phyloP scores from a whole-genome alignment of 2,888 invertebrate genomes.

The Periphyllus acericola region DNA sequence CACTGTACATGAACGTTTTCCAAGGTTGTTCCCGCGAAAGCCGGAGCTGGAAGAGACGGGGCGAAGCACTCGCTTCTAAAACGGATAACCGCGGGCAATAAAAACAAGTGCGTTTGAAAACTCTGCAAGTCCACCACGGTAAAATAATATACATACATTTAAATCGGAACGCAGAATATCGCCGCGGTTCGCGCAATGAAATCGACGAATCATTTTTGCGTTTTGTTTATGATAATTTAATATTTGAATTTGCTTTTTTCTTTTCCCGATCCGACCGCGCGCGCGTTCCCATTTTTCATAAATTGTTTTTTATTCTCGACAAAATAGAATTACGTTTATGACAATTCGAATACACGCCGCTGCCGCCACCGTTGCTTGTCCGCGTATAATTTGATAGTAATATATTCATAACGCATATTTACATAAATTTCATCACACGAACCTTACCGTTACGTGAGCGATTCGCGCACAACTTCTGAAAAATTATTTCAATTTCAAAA shows the following conservation, averaged over 20 bases:
- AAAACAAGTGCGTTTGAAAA: not conserved
- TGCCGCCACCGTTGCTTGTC: not conserved
- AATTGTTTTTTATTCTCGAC: not conserved
- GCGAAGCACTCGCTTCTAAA: not conserved
- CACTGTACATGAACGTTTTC: too few relatives aligned
- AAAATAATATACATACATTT: not conserved
- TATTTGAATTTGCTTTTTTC: not conserved
- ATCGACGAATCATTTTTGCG: not conserved
- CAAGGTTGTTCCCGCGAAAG: not conserved
- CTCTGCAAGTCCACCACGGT: not conserved
- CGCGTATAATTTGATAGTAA: not conserved
- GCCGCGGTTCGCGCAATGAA: too few relatives aligned
- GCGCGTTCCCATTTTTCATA: not conserved
- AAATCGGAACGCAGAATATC: not conserved
- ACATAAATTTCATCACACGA: not conserved
- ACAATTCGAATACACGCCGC: not conserved
- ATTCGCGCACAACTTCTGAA: not conserved
- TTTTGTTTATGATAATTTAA: not conserved
- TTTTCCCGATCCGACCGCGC: not conserved
- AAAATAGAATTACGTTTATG: not conserved
- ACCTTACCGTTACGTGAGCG: not conserved
- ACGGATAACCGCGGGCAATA: not conserved
- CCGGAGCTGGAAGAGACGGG: not conserved
- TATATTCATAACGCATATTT: not conserved
- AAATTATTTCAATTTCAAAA: not conserved